Evolutionary conservation across 64 coral and sea anemone genomes (phyloP).

Genomic region (Pachyseris speciosa): DNA sequence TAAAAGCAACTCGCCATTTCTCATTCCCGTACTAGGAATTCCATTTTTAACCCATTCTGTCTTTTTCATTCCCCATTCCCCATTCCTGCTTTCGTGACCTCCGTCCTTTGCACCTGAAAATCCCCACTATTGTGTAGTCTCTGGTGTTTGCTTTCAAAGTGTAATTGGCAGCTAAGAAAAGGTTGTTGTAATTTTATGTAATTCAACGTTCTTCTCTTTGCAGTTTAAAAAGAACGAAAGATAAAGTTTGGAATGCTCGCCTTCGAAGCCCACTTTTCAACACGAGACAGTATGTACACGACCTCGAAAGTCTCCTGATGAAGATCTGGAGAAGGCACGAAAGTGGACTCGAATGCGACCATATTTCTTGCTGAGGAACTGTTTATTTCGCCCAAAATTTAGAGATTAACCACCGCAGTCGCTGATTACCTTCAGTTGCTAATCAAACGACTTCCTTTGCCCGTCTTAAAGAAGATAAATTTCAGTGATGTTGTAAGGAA

Average conservation of each 20-base stretch:
- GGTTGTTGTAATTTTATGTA: too few species aligned
- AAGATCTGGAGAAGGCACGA: slow-evolving; percentile 92
- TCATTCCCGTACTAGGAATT: too few species aligned
- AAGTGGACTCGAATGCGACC: slow-evolving; percentile 58
- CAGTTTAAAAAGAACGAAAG: slow-evolving; percentile 74
- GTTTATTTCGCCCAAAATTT: not conserved
- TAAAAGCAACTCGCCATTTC: too few species aligned
- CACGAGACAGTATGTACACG: slow-evolving; percentile 86
- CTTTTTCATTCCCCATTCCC: too few species aligned
- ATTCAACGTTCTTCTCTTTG: slow-evolving; percentile 8
- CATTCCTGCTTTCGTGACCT: too few species aligned
- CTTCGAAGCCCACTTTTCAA: slow-evolving; percentile 90
- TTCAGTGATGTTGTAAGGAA: not conserved
- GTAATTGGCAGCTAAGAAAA: too few species aligned
- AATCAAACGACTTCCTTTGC: not conserved
- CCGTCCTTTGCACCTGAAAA: too few species aligned
- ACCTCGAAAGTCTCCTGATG: slow-evolving; percentile 75
- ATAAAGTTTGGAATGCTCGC: slow-evolving; percentile 88
- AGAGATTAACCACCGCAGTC: not conserved
- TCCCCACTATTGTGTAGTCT: too few species aligned
- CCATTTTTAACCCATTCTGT: too few species aligned
- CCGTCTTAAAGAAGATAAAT: not conserved
- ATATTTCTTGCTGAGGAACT: slow-evolving; percentile 3
- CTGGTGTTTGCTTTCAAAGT: too few species aligned
- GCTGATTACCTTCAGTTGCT: not conserved